Base-by-base conservation (phyloP, 2,888 invertebrate genomes). In the Amblyteles armatorius region DNA sequence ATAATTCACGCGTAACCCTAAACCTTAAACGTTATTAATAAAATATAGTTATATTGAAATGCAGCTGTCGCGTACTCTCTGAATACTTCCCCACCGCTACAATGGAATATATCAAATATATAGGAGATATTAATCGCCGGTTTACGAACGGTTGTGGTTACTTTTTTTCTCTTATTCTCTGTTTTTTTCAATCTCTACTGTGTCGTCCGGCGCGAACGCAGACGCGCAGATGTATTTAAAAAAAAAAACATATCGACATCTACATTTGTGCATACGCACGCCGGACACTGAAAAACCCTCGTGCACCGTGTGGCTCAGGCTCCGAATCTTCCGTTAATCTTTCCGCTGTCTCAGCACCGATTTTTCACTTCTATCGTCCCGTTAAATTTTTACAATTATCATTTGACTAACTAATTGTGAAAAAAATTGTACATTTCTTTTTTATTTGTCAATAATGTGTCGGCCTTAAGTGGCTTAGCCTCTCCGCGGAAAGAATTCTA, bases 101-200 rank as follows among this genome's bases (percentile, higher is more conserved):
- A 90, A 90, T 91, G 90, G 88, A 86, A 90, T 89, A 90, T 92
- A 92, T 92, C 92, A 92, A 91, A 92, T 92, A 92, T 92, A 91
- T 88, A 90, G 87, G 87, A 88, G 88, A 89, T 90, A 88, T 88
- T 87, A 73, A 88, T 90, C 87, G 86, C 87, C 88, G 88, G 87
- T 88, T 87, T 88, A 87, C 83, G 83, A 84, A 78, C 81, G 82
- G 77, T 57, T 57, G 68, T 63, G 29, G n/a, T 52, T 22, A 44
- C 19, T 76, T 81, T 79, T 79, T 52, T 74, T 79, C 1, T 13
- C 44, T 26, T 11, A n/a, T 44, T 50, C 29, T 40, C 60, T 63
- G 13, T 29, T 76, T 68, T 68, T 74, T 76, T 57, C 48, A 13
- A 55, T 69, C 19, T 26, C 65, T 73, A 26, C n/a, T 52, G 55